Evolutionary conservation across 2,888 invertebrate species (phyloP).

Genomic region (Oxystoma pomonae): DNA sequence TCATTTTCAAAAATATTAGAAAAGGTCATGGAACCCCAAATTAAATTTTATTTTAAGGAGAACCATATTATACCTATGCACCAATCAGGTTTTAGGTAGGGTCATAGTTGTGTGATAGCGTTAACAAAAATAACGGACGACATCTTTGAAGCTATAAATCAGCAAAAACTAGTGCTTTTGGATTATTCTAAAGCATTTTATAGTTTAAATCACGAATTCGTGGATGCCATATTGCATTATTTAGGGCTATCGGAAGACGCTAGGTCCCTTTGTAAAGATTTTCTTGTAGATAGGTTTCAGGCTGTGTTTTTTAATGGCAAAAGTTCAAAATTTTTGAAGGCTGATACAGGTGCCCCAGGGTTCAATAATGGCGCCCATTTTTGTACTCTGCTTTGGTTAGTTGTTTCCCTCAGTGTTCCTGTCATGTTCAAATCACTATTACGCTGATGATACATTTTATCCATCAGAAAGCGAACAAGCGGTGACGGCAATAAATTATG

Average conservation of each 20-base stretch:
- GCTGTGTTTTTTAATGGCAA: background rate
- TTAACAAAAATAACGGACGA: background rate
- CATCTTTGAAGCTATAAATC: background rate
- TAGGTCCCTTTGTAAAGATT: too few relatives aligned
- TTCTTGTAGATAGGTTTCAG: too few relatives aligned
- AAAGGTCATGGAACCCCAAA: background rate
- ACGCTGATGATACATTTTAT: background rate
- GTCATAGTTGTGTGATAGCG: background rate
- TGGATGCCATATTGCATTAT: background rate
- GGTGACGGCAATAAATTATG: background rate
- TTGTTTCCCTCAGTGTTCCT: background rate
- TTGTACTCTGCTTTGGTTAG: background rate
- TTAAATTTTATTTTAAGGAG: background rate
- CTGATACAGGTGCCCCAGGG: background rate
- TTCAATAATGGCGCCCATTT: background rate
- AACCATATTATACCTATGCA: background rate
- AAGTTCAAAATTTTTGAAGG: background rate
- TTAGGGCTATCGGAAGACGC: background rate
- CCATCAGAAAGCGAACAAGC: background rate
- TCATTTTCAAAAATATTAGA: background rate
- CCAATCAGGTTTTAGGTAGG: background rate
- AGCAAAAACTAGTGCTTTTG: background rate
- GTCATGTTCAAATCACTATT: background rate
- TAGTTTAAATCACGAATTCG: background rate
- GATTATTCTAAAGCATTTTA: background rate